A percentile compares a stretch with the other conserved stretches of the same genome.
phyloP scores from a whole-genome alignment of 1,140 invertebrate genomes.

The Agrypnia vestita region DNA sequence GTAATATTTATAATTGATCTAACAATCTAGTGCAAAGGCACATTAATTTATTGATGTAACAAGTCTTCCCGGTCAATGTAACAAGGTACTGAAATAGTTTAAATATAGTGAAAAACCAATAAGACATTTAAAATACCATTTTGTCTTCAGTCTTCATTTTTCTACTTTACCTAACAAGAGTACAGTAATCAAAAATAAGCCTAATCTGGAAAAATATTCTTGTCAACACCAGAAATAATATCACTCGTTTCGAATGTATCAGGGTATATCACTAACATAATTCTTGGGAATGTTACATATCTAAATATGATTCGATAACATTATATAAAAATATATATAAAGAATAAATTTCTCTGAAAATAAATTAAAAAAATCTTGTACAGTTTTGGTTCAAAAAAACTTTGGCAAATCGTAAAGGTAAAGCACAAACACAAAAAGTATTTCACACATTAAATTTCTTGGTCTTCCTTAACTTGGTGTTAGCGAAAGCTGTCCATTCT shows the following conservation, averaged over 20 bases:
- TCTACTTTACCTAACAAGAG: constrained; percentile 58
- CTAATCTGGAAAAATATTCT: constrained; percentile 47
- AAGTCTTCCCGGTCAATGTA: constrained; percentile 19
- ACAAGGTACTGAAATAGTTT: constrained; percentile 33
- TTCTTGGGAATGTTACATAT: constrained; percentile 46
- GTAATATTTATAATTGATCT: constrained; percentile 37
- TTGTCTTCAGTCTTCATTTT: constrained; percentile 58
- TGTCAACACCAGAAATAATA: constrained; percentile 53
- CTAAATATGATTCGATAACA: constrained; percentile 47
- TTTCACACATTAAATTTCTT: constrained; percentile 63
- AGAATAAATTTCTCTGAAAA: constrained; percentile 59
- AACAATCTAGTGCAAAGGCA: constrained; percentile 39
- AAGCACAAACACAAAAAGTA: constrained; percentile 15
- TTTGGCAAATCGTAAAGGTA: constrained; percentile 59
- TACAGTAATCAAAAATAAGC: constrained; percentile 50
- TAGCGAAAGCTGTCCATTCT: constrained; percentile 71
- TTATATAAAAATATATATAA: constrained; percentile 49
- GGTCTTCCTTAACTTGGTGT: constrained; percentile 68
- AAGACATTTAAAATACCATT: constrained; percentile 56
- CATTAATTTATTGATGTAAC: constrained; percentile 27
- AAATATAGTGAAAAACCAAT: constrained; percentile 16
- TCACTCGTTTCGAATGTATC: constrained; percentile 52
- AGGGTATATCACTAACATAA: constrained; percentile 40
- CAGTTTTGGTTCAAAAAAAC: constrained; percentile 61
- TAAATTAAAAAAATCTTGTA: constrained; percentile 59